phyloP scores from a whole-genome alignment of 1,140 invertebrate genomes.

The Periplaneta americana region DNA sequence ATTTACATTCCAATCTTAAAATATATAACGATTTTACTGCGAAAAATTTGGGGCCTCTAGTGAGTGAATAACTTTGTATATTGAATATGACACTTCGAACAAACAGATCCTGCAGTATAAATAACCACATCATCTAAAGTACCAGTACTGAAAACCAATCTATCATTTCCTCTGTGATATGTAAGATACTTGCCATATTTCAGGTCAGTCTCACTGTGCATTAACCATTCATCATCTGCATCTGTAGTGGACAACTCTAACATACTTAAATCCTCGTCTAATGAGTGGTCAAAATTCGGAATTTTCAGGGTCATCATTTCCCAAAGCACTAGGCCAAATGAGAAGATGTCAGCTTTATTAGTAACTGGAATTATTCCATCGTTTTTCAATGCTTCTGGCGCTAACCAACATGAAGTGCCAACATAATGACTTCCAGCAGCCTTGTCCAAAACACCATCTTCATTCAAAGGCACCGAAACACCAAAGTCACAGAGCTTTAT shows the following conservation, averaged over 20 bases:
- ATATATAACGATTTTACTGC: too few species aligned
- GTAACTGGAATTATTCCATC: constrained; percentile 40
- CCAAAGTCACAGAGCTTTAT: constrained; percentile 86
- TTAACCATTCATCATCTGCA: too few species aligned
- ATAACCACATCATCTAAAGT: too few species aligned
- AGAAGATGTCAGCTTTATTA: constrained; percentile 72
- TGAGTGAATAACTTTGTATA: too few species aligned
- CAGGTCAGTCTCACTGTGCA: not conserved
- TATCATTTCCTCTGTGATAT: too few species aligned
- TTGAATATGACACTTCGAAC: too few species aligned
- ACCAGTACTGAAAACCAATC: too few species aligned
- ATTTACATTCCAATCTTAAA: too few species aligned
- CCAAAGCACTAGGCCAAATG: constrained; percentile 70
- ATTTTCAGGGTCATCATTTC: constrained; percentile 70
- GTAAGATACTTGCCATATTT: not conserved
- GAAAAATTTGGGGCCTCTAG: too few species aligned
- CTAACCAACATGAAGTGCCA: constrained; percentile 68
- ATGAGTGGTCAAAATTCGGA: constrained; percentile 42
- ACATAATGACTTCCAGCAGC: constrained; percentile 46
- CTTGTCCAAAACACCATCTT: constrained; percentile 53
- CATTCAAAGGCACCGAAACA: constrained; percentile 62
- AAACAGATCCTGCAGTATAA: too few species aligned
- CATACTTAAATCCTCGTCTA: not conserved
- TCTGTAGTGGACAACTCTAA: not conserved
- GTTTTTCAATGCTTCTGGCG: constrained; percentile 62